These are phyloP conservation scores for Drosophila phalerata DNA, from an alignment of 2,888 invertebrate genomes.

Conservation along the genomic window DNA sequence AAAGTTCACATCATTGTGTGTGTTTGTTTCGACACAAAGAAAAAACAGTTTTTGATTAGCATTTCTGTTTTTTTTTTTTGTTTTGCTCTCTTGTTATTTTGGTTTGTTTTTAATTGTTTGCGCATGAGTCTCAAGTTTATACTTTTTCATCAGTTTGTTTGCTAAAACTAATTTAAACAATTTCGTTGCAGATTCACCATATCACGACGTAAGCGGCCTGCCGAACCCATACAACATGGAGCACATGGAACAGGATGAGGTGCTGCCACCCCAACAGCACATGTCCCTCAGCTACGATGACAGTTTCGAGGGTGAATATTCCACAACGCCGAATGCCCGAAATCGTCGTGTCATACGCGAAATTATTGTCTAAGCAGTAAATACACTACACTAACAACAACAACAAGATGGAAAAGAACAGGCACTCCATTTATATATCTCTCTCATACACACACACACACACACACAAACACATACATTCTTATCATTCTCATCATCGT, in stretches of 20 bases:
- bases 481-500: conserved; percentile 32
- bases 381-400: conserved; percentile 22
- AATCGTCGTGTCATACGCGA: conserved; percentile 96
- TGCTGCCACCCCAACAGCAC: conserved; percentile 90
- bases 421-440: conserved; percentile 39
- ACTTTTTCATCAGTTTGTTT: conserved; percentile 34
- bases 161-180: conserved; percentile 68
- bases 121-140: conserved; percentile 60
- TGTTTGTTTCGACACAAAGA: conserved; percentile 48
- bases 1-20: conserved; percentile 49
- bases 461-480: conserved; percentile 21
- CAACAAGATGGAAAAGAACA: conserved; percentile 14
- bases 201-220: conserved; percentile 96
- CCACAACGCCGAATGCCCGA: conserved; percentile 96
- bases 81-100: conserved; percentile 12
- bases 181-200: conserved; percentile 90
- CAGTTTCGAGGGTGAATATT: conserved; percentile 96
- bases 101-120: conserved; percentile 73
- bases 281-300: conserved; percentile 96
- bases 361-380: conserved; percentile 90
- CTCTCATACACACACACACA: conserved; percentile 7
- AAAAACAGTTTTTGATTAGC: conserved; percentile 57
- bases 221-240: conserved; percentile 95
- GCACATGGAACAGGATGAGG: conserved; percentile 91
- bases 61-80: conserved; percentile 20